These are phyloP conservation scores for Piliocolobus tephrosceles DNA, from an alignment of 2,113 vertebrate genomes.

Conservation along the genomic window DNA sequence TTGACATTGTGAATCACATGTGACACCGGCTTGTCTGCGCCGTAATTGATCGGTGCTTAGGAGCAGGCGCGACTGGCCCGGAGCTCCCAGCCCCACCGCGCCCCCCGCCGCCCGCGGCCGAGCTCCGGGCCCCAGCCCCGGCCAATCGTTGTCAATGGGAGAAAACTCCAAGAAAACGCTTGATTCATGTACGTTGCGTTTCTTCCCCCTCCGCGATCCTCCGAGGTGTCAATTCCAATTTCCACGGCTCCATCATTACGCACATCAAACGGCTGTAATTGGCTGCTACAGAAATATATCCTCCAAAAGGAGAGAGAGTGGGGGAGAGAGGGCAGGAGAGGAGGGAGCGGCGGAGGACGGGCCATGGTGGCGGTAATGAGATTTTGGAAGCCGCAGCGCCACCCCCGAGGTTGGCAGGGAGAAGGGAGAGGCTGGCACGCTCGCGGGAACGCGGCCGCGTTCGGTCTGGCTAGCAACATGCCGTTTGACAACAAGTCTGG, in stretches of 20 bases:
- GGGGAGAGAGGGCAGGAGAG: neutral
- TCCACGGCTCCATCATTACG: slow-evolving; percentile 30
- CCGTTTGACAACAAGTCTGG: neutral
- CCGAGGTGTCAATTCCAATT: slow-evolving; percentile 45
- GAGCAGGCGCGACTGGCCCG: slow-evolving; percentile 63
- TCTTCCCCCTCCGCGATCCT: neutral
- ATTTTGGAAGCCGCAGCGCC: slow-evolving; percentile 46
- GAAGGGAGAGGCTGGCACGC: fast-evolving
- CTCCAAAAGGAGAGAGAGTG: neutral
- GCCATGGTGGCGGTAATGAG: neutral
- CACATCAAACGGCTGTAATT: slow-evolving; percentile 55
- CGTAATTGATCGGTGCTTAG: slow-evolving; percentile 97
- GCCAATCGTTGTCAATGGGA: slow-evolving; percentile 66
- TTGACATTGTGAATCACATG: slow-evolving; percentile 98
- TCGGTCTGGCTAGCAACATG: neutral
- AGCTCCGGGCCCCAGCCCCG: neutral
- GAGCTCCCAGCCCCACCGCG: neutral
- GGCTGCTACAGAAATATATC: slow-evolving; percentile 44
- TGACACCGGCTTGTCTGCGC: slow-evolving; percentile 94
- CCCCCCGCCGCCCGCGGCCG: neutral
- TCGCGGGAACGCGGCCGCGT: neutral
- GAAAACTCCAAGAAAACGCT: slow-evolving; percentile 48
- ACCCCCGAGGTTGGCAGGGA: slow-evolving; percentile 9
- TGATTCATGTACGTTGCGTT: neutral
- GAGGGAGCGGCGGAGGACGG: neutral